Base-by-base conservation (phyloP, 23 tunicate species). In the Diplosoma virens region DNA sequence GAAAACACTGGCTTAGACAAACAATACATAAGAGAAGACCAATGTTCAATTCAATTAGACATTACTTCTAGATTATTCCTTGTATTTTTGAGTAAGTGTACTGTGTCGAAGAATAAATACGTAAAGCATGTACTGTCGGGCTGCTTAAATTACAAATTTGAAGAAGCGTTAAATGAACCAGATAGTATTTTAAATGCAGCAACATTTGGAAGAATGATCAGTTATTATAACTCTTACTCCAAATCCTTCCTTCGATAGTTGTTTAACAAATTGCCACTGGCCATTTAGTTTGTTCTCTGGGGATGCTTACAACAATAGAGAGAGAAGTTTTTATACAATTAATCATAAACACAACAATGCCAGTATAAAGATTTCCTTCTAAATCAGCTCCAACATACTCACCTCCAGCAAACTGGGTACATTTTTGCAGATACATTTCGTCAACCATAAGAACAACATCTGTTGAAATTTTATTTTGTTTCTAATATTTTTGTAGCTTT, bases 351-450 rank as follows among this genome's bases (percentile, higher is more conserved):
- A 37, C 52, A 4, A 67, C 5, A 17, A 67, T 21, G 3, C 52
- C 74, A 34, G 35, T 36, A 26, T 34, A 67, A 24, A 67, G 36
- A 67, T 17, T 37, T 35, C 30, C 74, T 34, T 67, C 74, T 2
- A 2, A n/a, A 21, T 67, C 52, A 17, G 52, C 52, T 17, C 74
- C 74, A 35, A 67, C 50, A 35, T 67, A 67, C 17, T 34, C 25
- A 9, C 52, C 52, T 35, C 74, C 74, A 67, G 53, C 6, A 21
- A 3, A 34, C 24, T 67, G 74, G 3, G 36, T 52, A 7, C 69
- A 7, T 67, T 67, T 35, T 9, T 34, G 74, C 3, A 11, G 52
- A 37, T 67, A 34, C 74, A 67, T 67, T 36, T 67, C 74, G 36
- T 34, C 74, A 34, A 29, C 52, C 52, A 67, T 67, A 24, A 63